Base-by-base conservation (phyloP, 2,888 invertebrate genomes). In the Drosophila histrio region DNA sequence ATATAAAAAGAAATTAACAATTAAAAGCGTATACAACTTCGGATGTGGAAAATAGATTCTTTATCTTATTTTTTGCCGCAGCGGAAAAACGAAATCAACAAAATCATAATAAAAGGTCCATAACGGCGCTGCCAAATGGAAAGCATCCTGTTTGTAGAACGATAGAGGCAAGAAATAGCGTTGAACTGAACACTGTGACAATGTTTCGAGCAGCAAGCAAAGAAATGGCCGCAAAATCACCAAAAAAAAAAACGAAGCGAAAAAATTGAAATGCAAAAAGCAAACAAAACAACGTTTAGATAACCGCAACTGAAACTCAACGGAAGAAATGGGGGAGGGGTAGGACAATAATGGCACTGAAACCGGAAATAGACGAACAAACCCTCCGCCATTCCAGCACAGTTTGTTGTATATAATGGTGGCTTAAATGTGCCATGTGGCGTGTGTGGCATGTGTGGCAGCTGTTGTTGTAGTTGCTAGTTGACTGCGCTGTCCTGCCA, bases 41-140 rank as follows among this genome's bases (percentile, higher is more conserved):
- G 36, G 30, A 15, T 21, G 21, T 13, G 22, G 8, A 41, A 47
- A 11, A 24, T 39, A 26, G 17, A n/a, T 59, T 39, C 65, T 41
- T 22, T 28, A 36, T 60, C 46, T 61, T 21, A 9, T 24, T 39
- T 64, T 59, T 52, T 50, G 28, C 4, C n/a, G 28, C 11, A 34
- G 50, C 69, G 72, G 59, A 84, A 83, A 66, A 80, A 59, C 65
- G 72, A 87, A 81, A 82, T 82, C 85, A 84, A 81, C 75, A 78
- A 72, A 78, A 82, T 87, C 82, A 84, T 85, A 81, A 82, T 84
- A 82, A 84, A 81, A 75, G 62, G 67, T 60, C 67, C 65, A 87
- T 70, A 78, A 72, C 64, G 57, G 57, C 34, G 32, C 47, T 76
- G 52, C 56, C 77, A 74, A 81, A 74, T 77, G 60, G 67, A 65